Conservation (phyloP, 2,113 vertebrate species). For the Sinocyclocheilus grahami region DNA sequence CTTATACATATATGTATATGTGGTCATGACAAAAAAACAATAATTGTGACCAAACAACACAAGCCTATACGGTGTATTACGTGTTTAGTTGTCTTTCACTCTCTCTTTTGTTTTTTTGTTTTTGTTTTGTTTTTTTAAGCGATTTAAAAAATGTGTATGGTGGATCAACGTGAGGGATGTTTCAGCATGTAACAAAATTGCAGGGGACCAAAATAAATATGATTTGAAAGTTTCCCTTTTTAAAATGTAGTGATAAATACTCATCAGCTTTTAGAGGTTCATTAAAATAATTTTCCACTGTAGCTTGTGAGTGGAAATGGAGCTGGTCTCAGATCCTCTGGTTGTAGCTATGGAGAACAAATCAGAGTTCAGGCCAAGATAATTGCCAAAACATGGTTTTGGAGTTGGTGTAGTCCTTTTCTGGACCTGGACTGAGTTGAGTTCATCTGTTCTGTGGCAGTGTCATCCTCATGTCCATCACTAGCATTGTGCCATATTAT, state of each 20-base stretch:
- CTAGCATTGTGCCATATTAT: slow-evolving; percentile 41
- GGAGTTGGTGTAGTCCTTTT: not conserved
- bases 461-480: slow-evolving; percentile 29
- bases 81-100: slow-evolving; percentile 46
- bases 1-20: slow-evolving; percentile 64
- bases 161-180: slow-evolving; percentile 62
- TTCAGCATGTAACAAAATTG: slow-evolving; percentile 60
- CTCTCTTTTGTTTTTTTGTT: slow-evolving; percentile 38
- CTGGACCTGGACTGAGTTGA: slow-evolving; percentile 23
- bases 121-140: not conserved
- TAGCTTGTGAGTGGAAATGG: not conserved
- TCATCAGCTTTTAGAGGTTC: slow-evolving; percentile 30
- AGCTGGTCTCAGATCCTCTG: not conserved
- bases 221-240: slow-evolving; percentile 55
- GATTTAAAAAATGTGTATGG: slow-evolving; percentile 41
- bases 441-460: not conserved
- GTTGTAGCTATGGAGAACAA: not conserved
- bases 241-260: slow-evolving; percentile 50
- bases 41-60: slow-evolving; percentile 82
- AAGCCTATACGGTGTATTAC: slow-evolving; percentile 63
- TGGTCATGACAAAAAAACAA: slow-evolving; percentile 75
- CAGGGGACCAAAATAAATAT: slow-evolving; percentile 69
- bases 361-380: not conserved
- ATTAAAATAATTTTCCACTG: not conserved
- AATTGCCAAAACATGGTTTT: slow-evolving; percentile 22